Conservation (phyloP, 2,888 invertebrate species). For the Drosophila neonasuta region DNA sequence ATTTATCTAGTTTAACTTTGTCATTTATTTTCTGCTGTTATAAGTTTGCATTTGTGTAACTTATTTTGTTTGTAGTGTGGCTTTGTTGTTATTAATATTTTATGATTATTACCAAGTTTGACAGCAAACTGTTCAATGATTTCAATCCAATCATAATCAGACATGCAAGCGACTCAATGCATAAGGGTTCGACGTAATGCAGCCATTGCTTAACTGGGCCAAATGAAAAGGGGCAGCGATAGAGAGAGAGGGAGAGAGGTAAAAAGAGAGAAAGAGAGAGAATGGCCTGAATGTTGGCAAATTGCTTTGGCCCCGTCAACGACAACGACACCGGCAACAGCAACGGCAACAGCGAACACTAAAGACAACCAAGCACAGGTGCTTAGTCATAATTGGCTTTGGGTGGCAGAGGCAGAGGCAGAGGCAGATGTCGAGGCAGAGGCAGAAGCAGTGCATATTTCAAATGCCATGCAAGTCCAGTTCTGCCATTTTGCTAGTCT, state of each 20-base stretch:
- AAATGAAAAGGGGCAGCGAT: constrained; percentile 5
- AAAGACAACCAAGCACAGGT: constrained; percentile 29
- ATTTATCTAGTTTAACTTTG: background rate
- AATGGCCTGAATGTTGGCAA: constrained; percentile 32
- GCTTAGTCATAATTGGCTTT: constrained; percentile 56
- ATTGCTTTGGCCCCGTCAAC: constrained; percentile 30
- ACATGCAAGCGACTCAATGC: constrained; percentile 44
- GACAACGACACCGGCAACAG: background rate
- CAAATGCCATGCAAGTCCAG: constrained; percentile 37
- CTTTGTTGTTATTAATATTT: constrained; percentile 8
- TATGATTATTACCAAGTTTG: constrained; percentile 6
- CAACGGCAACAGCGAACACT: constrained; percentile 5
- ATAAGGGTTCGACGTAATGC: constrained; percentile 19
- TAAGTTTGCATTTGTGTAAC: too few relatives aligned
- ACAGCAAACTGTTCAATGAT: constrained; percentile 8
- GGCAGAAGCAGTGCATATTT: constrained; percentile 36
- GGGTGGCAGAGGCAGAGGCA: constrained; percentile 1
- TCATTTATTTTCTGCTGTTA: too few relatives aligned
- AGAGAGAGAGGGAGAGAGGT: background rate
- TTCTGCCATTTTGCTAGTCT: background rate
- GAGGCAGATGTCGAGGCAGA: background rate
- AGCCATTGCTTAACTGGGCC: constrained; percentile 27
- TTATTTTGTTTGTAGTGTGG: background rate
- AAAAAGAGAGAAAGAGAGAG: background rate
- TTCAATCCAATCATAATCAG: constrained; percentile 55